Evolutionary conservation across 2,113 vertebrate genomes (phyloP).

Genomic region (Argyrosomus japonicus): DNA sequence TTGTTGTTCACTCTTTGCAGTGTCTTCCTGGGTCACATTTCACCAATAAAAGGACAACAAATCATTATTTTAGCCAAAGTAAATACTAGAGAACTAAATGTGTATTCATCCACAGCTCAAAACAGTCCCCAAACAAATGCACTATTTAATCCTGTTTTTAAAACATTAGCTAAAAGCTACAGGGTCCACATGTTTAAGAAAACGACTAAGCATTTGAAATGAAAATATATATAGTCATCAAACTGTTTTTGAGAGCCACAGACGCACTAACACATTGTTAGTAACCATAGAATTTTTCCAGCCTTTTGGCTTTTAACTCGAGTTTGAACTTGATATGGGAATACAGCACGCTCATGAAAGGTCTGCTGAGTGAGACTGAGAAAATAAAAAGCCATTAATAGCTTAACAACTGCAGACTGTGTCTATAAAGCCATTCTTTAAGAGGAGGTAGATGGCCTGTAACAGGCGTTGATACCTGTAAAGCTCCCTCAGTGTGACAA

Average conservation of each 20-base stretch:
- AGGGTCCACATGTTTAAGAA: background rate
- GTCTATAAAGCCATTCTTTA: background rate
- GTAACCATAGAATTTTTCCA: background rate
- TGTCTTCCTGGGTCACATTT: background rate
- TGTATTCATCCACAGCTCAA: constrained; percentile 5
- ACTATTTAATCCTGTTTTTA: background rate
- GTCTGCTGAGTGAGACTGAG: background rate
- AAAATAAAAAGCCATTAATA: constrained; percentile 14
- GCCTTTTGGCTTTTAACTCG: background rate
- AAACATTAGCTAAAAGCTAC: background rate
- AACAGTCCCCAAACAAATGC: background rate
- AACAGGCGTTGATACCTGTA: constrained; percentile 36
- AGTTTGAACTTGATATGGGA: background rate
- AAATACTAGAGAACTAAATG: background rate
- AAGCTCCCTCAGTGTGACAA: constrained; percentile 61
- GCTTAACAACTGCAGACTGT: constrained; percentile 4
- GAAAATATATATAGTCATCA: background rate
- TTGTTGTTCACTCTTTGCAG: background rate
- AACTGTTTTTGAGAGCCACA: background rate
- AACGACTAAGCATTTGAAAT: background rate
- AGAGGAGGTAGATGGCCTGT: background rate
- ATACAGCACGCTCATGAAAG: background rate
- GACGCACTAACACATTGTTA: background rate
- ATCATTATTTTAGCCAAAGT: background rate
- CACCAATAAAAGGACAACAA: background rate